phyloP scores from a whole-genome alignment of 2,797 vertebrate genomes.

The Pipistrellus nathusii region DNA sequence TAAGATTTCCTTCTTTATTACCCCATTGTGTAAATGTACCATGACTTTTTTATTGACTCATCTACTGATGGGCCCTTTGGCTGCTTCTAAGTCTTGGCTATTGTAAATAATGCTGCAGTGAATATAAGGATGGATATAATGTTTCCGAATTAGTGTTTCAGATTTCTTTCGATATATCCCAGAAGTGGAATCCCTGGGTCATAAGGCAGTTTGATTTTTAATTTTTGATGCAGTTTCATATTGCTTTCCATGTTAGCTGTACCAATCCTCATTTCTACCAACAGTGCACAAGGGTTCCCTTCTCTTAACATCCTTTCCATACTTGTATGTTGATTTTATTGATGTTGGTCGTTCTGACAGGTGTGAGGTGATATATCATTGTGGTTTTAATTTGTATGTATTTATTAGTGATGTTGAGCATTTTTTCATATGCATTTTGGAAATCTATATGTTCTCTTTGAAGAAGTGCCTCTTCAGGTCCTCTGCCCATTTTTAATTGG shows the following conservation, averaged over 20 bases:
- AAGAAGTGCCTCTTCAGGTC: background rate
- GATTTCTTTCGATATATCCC: background rate
- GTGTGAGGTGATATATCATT: no score
- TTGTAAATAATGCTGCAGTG: background rate
- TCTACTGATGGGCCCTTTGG: background rate
- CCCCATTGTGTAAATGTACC: no score
- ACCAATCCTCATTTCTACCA: background rate
- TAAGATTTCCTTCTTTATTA: background rate
- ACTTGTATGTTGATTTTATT: background rate
- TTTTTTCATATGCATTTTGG: background rate
- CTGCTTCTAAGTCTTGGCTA: background rate
- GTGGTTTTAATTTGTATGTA: no score
- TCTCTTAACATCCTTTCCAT: background rate
- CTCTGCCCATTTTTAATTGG: no score
- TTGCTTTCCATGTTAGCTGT: background rate
- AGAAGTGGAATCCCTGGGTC: background rate
- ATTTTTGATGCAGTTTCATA: background rate
- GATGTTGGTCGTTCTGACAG: background rate
- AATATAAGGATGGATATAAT: background rate
- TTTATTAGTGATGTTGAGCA: background rate
- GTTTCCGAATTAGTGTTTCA: background rate
- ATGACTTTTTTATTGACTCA: background rate
- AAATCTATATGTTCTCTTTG: background rate
- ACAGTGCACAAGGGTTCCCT: background rate
- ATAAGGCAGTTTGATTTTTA: background rate